Evolutionary conservation across 2,888 invertebrate genomes (phyloP).

Genomic region (Dicycla oo): DNA sequence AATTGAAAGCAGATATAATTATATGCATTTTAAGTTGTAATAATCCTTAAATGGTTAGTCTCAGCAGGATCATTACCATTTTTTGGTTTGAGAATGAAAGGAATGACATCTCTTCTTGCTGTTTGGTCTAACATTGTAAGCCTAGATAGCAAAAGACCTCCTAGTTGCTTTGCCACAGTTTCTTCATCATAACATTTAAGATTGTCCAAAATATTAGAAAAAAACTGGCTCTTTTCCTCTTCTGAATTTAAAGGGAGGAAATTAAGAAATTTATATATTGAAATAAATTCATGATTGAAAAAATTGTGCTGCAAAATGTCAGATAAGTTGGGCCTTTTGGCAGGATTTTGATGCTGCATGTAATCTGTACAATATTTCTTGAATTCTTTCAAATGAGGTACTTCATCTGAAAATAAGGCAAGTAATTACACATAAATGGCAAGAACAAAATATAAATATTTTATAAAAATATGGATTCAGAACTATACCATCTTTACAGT

Average conservation of each 20-base stretch:
- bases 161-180: slow-evolving; percentile 95
- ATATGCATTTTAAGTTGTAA: neutral
- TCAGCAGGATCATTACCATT: slow-evolving; percentile 87
- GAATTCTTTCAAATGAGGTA: slow-evolving; percentile 93
- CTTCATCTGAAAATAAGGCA: slow-evolving; percentile 89
- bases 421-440: neutral
- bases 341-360: slow-evolving; percentile 92
- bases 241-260: slow-evolving; percentile 95
- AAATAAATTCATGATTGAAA: slow-evolving; percentile 96
- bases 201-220: slow-evolving; percentile 92
- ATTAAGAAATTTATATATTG: slow-evolving; percentile 95
- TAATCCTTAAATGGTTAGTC: neutral
- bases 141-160: slow-evolving; percentile 94
- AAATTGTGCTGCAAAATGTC: slow-evolving; percentile 93
- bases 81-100: slow-evolving; percentile 93
- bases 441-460: neutral
- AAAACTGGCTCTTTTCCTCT: slow-evolving; percentile 94
- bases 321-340: slow-evolving; percentile 92
- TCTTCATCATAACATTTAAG: slow-evolving; percentile 94
- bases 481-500: slow-evolving; percentile 89
- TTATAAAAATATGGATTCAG: slow-evolving; percentile 8
- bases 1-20: slow-evolving; percentile 59
- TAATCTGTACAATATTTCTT: slow-evolving; percentile 92
- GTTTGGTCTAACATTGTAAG: slow-evolving; percentile 96
- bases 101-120: slow-evolving; percentile 93